phyloP scores from a whole-genome alignment of 2,888 invertebrate genomes.

The Geophilus truncorum region DNA sequence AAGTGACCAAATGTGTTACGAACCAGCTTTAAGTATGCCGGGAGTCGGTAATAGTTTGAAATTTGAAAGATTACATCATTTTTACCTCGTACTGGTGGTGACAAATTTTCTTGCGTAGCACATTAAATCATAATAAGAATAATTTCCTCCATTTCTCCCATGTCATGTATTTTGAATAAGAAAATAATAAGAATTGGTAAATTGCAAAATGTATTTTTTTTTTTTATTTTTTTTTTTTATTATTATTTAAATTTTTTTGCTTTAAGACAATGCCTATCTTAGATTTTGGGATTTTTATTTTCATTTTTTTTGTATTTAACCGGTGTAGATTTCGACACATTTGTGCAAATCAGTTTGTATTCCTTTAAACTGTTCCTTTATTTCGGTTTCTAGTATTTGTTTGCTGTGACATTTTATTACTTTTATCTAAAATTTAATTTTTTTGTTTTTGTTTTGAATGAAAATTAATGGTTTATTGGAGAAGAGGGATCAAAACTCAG shows the following conservation, averaged over 20 bases:
- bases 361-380: background rate
- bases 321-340: background rate
- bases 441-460: background rate
- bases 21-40: background rate
- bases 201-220: background rate
- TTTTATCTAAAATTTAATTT: background rate
- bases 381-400: background rate
- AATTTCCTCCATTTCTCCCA: background rate
- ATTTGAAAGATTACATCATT: background rate
- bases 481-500: background rate
- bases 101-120: background rate
- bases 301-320: background rate
- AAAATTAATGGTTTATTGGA: background rate
- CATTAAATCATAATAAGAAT: background rate
- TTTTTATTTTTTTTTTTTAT: background rate
- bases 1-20: background rate
- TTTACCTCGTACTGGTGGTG: background rate
- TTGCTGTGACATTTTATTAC: background rate
- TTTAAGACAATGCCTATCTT: background rate
- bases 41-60: background rate
- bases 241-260: too few species aligned
- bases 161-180: background rate
- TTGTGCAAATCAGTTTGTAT: background rate
- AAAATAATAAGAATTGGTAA: background rate
- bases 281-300: too few species aligned